Evolutionary conservation across 2,113 vertebrate genomes (phyloP), one percentile per base, ranked within the genome.

Genomic region (Myiopsitta monachus): DNA sequence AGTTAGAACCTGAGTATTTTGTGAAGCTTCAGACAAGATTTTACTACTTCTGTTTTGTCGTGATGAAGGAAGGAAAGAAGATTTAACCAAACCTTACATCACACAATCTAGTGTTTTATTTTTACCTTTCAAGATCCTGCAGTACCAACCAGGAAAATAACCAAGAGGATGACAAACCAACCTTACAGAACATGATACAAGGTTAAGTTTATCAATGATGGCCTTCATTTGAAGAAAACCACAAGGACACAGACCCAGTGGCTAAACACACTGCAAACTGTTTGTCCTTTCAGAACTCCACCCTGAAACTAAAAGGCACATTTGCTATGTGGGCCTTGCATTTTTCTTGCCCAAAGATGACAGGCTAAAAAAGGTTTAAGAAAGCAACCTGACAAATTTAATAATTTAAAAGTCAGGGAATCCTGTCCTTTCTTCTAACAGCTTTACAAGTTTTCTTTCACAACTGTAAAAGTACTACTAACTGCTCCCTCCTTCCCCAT

Each of bases 261-360:
- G 21, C 47, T 64, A 55, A 22, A 64, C 14, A 68, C 9, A 70
- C 1, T 52, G 55, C 67, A 80, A 86, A 69, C 2, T 4, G 24
- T 19, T 19, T 64, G 46, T 68, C 14, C 21, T 72, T 67, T 84
- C n/a, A 74, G 19, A 84, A 78, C 18, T 33, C 52, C 19, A 27
- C 6, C 10, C 51, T 27, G 36, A 0, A 0, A 41, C 24, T 36
- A 43, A 30, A 69, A 24, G 38, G 10, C 24, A 79, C 26, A 49
- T 27, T 52, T 3, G 2, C 17, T 43, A 7, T 22, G 77, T 33
- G 14, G 26, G 55, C 21, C 24, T 61, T 69, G 16, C 17, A 24
- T 54, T 76, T 66, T 44, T 55, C 23, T 46, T 67, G 33, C 30
- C 26, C 22, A 67, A 38, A 51, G 44, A 54, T 2, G 4, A 49